These are phyloP conservation scores for Erpornis zantholeuca DNA, from an alignment of 2,113 vertebrate genomes.

Conservation along the genomic window DNA sequence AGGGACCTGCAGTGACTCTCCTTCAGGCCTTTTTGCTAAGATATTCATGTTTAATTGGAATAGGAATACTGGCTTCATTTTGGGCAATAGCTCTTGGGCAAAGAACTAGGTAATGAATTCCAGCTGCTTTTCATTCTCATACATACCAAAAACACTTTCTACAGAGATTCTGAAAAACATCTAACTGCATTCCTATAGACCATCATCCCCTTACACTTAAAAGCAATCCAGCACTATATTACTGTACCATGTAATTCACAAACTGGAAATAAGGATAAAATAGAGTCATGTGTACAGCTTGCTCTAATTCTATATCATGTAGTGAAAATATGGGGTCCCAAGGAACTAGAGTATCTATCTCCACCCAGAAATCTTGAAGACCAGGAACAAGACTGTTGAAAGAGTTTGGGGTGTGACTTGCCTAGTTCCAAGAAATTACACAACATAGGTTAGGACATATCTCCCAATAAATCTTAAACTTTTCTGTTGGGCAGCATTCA, in stretches of 20 bases:
- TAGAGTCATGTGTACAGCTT: neutral
- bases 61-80: neutral
- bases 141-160: neutral
- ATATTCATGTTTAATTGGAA: neutral
- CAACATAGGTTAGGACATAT: neutral
- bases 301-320: neutral
- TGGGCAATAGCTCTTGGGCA: neutral
- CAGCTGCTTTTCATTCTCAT: neutral
- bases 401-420: neutral
- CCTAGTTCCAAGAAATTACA: neutral
- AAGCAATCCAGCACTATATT: neutral
- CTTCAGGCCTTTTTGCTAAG: neutral
- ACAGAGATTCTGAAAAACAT: neutral
- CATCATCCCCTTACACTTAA: neutral
- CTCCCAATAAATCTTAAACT: neutral
- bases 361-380: neutral
- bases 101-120: neutral
- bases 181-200: neutral
- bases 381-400: neutral
- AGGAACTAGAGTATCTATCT: neutral
- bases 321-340: neutral
- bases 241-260: neutral
- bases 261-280: neutral
- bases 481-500: neutral
- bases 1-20: neutral